phyloP scores from a whole-genome alignment of 2,113 vertebrate genomes.

The Pteruthius melanotis region DNA sequence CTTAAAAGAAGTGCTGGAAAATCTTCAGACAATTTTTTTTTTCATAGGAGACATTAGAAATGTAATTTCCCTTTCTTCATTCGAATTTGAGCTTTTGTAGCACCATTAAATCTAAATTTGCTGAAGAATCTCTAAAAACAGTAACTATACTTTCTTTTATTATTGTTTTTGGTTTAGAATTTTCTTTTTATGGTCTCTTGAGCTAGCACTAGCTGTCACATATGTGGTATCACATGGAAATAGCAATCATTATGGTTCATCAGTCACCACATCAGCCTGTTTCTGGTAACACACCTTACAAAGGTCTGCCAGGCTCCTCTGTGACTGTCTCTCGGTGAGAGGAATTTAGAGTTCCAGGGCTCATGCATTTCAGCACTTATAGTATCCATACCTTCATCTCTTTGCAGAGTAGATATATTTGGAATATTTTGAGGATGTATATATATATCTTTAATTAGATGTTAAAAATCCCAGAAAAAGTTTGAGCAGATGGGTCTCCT shows the following conservation, averaged over 20 bases:
- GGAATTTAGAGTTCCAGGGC: not conserved
- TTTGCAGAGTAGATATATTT: not conserved
- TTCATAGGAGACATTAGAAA: not conserved
- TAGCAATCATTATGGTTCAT: not conserved
- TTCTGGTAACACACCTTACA: not conserved
- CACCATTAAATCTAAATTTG: not conserved
- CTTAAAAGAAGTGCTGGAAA: not conserved
- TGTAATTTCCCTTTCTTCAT: not conserved
- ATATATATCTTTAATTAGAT: not conserved
- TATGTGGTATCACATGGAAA: not conserved
- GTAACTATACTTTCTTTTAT: rapidly evolving
- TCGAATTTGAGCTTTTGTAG: not conserved
- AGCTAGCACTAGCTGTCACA: not conserved
- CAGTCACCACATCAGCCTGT: not conserved
- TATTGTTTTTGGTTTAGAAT: not conserved
- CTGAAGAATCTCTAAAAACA: not conserved
- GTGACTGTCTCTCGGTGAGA: not conserved
- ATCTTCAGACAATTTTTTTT: not conserved
- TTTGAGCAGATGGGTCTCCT: not conserved
- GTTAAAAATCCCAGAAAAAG: not conserved
- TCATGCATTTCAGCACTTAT: not conserved
- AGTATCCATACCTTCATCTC: not conserved
- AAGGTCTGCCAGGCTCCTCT: not conserved
- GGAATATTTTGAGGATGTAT: not conserved
- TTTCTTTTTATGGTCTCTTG: not conserved